Conservation (phyloP, 2,113 vertebrate genomes). For the Zosterops borbonicus region DNA sequence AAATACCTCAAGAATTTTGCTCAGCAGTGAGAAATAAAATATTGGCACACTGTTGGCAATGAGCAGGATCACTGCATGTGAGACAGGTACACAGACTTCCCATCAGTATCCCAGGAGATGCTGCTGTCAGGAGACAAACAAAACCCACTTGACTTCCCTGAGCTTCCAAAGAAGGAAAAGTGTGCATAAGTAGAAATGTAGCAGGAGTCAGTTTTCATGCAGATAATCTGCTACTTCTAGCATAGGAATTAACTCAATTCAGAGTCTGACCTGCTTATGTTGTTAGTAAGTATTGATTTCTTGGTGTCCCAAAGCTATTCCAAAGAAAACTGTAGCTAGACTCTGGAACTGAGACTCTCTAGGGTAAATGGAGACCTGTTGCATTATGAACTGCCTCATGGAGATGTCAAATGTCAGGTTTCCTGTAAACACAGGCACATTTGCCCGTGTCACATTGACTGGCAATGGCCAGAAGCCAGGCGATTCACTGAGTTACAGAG, state of each 20-base stretch:
- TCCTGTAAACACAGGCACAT: neutral
- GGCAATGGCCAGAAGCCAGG: neutral
- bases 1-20: neutral
- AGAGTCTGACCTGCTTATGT: neutral
- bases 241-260: neutral
- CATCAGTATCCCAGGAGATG: neutral
- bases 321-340: neutral
- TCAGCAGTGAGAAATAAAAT: neutral
- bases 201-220: neutral
- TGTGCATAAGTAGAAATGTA: neutral
- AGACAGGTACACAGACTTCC: neutral
- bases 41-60: neutral
- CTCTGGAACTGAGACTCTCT: neutral
- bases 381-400: neutral
- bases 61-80: neutral
- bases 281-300: neutral
- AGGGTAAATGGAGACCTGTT: neutral
- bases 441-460: accelerated
- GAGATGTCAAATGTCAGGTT: neutral
- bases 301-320: neutral
- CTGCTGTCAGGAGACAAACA: neutral
- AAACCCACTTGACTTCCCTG: neutral
- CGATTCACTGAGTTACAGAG: neutral
- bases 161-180: neutral
- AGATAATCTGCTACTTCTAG: neutral